Evolutionary conservation across 2,888 invertebrate genomes (phyloP), one percentile per base, ranked within the genome.

Genomic region (Petrophora chlorosata): DNA sequence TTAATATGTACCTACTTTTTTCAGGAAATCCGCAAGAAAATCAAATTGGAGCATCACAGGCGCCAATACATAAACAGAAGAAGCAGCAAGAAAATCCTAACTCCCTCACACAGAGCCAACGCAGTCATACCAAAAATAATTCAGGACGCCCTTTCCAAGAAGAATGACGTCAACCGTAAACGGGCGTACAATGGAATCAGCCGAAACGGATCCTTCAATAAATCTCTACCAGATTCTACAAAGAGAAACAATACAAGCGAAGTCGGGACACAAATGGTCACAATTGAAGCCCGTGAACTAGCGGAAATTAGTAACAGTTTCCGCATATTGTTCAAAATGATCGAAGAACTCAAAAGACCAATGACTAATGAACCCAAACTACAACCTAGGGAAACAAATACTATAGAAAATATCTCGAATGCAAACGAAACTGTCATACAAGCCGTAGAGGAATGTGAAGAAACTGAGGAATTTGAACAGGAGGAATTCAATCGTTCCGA

Each of bases 41-140:
- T 61, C 9, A 78, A 74, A 62, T 48, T 71, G 44, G 72, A 76
- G 25, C 56, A 42, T 5, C 61, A 59, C 34, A 66, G 63, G 49
- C 71, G 73, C 23, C 73, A 77, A 38, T 76, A 75, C 56, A 47
- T 52, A n/a, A 78, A 77, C 39, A 73, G 67, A 59, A 65, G 59
- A 39, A 66, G 59, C 5, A 67, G 59, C 46, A 77, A 68, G 55
- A 78, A 71, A 53, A 58, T 70, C 0, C 61, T 74, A 0, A 74
- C 67, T 5, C 83, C 83, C 0, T 59, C 69, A 0, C 74, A 78
- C 46, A 73, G 79, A 63, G 76, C 75, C 0, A 78, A 71, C 29
- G 72, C 79, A 5, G 63, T 82, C 8, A 63, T 74, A 45, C 76
- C 76, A 1, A 73, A 73, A 43, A 62, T 59, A 7, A 70, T 77